Conservation (phyloP, 1,140 invertebrate genomes). For the Diorhabda carinulata region DNA sequence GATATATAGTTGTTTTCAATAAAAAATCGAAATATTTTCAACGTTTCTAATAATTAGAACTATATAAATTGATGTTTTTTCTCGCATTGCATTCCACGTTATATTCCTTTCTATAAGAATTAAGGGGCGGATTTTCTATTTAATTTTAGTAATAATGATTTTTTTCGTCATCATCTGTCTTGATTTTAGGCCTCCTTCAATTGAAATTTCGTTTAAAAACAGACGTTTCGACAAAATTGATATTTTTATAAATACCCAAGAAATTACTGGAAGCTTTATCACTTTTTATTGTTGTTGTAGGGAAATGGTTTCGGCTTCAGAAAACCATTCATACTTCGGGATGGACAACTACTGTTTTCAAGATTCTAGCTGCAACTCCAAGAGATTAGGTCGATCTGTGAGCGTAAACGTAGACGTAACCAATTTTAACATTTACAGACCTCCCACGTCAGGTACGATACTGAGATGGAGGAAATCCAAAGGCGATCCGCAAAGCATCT, state of each 20-base stretch:
- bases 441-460: slow-evolving; percentile 30
- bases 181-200: not conserved
- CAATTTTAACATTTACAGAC: slow-evolving; percentile 45
- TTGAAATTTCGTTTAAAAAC: not conserved
- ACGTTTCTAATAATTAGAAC: too few relatives aligned
- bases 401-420: slow-evolving; percentile 44
- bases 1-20: too few relatives aligned
- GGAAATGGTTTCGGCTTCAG: slow-evolving; percentile 41
- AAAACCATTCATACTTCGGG: slow-evolving; percentile 33
- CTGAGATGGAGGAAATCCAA: slow-evolving; percentile 42
- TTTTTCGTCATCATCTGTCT: not conserved
- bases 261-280: not conserved
- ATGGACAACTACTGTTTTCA: slow-evolving; percentile 51
- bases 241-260: not conserved
- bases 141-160: not conserved
- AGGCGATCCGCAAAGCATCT: slow-evolving; percentile 56
- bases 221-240: not conserved
- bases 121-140: too few relatives aligned
- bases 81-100: too few relatives aligned
- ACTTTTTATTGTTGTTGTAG: slow-evolving; percentile 16
- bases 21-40: too few relatives aligned
- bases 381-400: slow-evolving; percentile 44
- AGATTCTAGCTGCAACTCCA: slow-evolving; percentile 35
- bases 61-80: too few relatives aligned
- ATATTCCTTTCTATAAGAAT: too few relatives aligned